Conservation (phyloP, 2,888 invertebrate genomes). For the Hedychridium roseum region DNA sequence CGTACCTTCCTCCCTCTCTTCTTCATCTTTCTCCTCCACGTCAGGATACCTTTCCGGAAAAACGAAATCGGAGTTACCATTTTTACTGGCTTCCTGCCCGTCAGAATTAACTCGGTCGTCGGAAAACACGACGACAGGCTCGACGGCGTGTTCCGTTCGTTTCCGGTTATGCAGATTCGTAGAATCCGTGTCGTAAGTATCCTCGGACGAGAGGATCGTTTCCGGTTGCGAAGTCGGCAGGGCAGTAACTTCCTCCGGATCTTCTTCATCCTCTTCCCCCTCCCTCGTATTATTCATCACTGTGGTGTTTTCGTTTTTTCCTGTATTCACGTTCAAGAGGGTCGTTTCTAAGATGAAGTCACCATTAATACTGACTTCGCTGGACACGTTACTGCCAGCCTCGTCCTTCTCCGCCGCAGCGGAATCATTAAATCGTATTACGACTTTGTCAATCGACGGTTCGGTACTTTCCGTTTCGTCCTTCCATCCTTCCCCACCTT, state of each 20-base stretch:
- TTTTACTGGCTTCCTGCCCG: too few relatives aligned
- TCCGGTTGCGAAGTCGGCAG: slow-evolving; percentile 31
- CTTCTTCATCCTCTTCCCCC: slow-evolving; percentile 11
- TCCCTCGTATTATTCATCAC: slow-evolving; percentile 4
- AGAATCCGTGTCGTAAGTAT: slow-evolving; percentile 5
- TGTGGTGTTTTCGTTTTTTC: slow-evolving; percentile 27
- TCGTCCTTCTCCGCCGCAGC: slow-evolving; percentile 27
- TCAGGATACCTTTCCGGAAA: too few relatives aligned
- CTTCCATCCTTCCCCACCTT: not conserved
- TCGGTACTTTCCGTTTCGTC: slow-evolving; percentile 6
- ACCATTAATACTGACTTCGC: slow-evolving; percentile 47
- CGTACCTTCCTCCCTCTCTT: not conserved
- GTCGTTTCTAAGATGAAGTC: slow-evolving; percentile 52
- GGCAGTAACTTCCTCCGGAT: slow-evolving; percentile 23
- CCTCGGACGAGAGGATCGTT: slow-evolving; percentile 31
- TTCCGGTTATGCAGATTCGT: slow-evolving; percentile 7
- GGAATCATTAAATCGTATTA: slow-evolving; percentile 21
- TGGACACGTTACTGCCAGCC: slow-evolving; percentile 43
- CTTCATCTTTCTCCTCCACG: not conserved
- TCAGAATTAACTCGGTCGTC: too few relatives aligned
- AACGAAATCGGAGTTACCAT: too few relatives aligned
- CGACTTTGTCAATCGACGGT: not conserved
- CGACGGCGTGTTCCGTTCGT: slow-evolving; percentile 11
- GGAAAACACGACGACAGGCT: too few relatives aligned
- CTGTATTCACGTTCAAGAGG: slow-evolving; percentile 43